These are phyloP conservation scores for Nebria brevicollis DNA, from an alignment of 2,888 invertebrate species.

Conservation along the genomic window DNA sequence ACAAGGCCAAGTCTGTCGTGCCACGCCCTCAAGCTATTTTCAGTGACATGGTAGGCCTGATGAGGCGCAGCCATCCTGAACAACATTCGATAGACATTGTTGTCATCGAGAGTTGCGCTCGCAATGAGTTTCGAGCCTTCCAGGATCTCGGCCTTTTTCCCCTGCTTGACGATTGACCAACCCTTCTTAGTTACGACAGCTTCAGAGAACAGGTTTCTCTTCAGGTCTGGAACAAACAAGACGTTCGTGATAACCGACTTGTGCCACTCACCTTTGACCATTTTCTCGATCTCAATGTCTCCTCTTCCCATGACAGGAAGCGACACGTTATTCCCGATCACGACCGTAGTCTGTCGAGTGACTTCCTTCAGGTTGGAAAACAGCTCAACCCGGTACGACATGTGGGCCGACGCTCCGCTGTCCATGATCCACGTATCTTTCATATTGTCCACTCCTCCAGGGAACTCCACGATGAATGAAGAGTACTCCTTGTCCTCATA, in stretches of 20 bases:
- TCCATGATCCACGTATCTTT: slow-evolving; percentile 51
- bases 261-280: slow-evolving; percentile 52
- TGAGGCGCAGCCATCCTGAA: no score
- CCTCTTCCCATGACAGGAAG: slow-evolving; percentile 51
- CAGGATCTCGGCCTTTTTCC: no score
- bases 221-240: slow-evolving; percentile 54
- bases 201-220: no score
- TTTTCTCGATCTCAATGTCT: slow-evolving; percentile 50
- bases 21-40: no score
- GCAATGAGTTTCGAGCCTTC: no score
- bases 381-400: slow-evolving; percentile 48
- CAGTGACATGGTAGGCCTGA: no score
- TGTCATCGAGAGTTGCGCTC: no score
- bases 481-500: slow-evolving; percentile 18
- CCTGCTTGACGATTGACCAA: no score
- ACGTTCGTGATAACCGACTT: slow-evolving; percentile 50
- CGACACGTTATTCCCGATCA: slow-evolving; percentile 50
- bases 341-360: slow-evolving; percentile 46
- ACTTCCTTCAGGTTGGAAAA: slow-evolving; percentile 45
- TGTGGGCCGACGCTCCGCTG: slow-evolving; percentile 53
- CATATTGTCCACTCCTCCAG: slow-evolving; percentile 9
- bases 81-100: no score
- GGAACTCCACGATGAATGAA: slow-evolving; percentile 21
- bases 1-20: no score
- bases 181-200: slow-evolving; percentile 53